Evolutionary conservation across 2,888 invertebrate genomes (phyloP), one percentile per base, ranked within the genome.

Genomic region (Epinotia demarniana): DNA sequence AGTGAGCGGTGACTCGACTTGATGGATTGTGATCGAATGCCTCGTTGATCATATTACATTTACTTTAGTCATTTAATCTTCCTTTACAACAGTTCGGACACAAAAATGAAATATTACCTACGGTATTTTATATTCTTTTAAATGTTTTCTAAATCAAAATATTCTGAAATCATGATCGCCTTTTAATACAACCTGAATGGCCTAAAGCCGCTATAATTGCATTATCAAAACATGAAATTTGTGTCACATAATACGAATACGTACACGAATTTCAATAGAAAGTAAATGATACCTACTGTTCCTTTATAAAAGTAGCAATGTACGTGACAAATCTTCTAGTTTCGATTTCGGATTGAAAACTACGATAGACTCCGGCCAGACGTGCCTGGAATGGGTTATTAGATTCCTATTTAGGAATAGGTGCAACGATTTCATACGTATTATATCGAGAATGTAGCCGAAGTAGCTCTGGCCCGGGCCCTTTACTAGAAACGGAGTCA

Each of bases 261-360:
- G 12, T 16, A 46, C n/a, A 19, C 23, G 19, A 82, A 82, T 84
- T 86, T 81, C 73, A 81, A 89, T 87, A 89, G 89, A 88, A 89
- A 88, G 89, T 90, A 90, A 92, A 92, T 91, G 91, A 90, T 90
- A 89, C 85, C 71, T 75, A 60, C 72, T 75, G 87, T 87, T 86
- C 87, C 89, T 89, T 92, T 91, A 86, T 89, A 87, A 92, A 90
- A 92, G 89, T 93, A 92, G 89, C 87, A 88, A 87, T 86, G 92
- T 90, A 93, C 93, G 93, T 93, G 93, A 93, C 93, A 92, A 93
- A 92, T 93, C 93, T 92, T 89, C 90, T 87, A 90, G 90, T 90
- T 92, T 90, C 88, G 88, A 90, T 87, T 90, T 89, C 83, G 91
- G 91, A 93, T 93, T 93, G 93, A 93, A 93, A 93, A 93, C 92